Base-by-base conservation (phyloP, 2,888 invertebrate species). In the Chromoteleia sp. region DNA sequence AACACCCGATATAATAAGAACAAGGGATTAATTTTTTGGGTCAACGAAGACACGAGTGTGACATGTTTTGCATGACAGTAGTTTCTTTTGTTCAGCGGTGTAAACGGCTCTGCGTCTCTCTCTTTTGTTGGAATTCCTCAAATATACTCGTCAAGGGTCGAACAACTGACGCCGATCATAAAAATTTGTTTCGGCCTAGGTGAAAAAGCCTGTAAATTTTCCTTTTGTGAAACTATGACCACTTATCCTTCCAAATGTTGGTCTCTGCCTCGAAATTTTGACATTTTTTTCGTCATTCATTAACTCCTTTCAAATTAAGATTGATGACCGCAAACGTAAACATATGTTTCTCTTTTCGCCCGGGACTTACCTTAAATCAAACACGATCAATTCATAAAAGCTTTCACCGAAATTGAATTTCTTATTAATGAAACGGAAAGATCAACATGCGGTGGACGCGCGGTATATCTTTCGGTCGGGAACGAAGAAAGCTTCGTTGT, bases 121-220 rank as follows among this genome's bases (percentile, higher is more conserved):
- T 61, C 67, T 67, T 63, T 77, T 67, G 73, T 59, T 68, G 61
- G 56, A 79, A 61, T 79, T 79, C 67, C 43, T 68, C 61, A 67
- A 68, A 79, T 79, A 67, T 67, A 78, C 78, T 78, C 54, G 67
- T 79, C 79, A 67, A 73, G 54, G 73, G 73, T 48, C 77, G 14
- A 50, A 33, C 68, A 79, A 79, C 73, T 68, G 68, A 67, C 73
- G 68, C 61, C 10, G 14, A 59, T 68, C 41, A 25, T 58, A 58
- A 41, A 70, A 63, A 58, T 56, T 43, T 54, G 67, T 36, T 41
- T 67, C 12, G 25, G 4, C 15, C 30, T 10, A 19, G 29, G 12
- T 14, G 59, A 65, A 52, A 50, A 29, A 43, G 48, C 50, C 65
- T 30, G n/a, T n/a, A 30, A 58, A 50, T 41, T 71, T 78, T 36